phyloP scores from a whole-genome alignment of 2,888 invertebrate species.

The Buathra laborator region DNA sequence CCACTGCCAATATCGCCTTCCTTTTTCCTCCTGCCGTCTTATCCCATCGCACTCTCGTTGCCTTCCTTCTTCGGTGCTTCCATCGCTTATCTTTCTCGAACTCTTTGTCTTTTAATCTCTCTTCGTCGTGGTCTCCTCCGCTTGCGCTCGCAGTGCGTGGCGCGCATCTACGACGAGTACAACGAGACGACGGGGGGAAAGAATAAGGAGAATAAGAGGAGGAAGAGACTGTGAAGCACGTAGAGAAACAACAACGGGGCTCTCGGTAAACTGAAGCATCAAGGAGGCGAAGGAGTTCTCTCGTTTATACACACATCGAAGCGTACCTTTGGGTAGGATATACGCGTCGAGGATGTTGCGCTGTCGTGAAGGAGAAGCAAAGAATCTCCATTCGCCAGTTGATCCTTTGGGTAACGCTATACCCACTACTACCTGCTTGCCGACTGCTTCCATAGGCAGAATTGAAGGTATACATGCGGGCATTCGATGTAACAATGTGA shows the following conservation, averaged over 20 bases:
- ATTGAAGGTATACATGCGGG: slow-evolving; percentile 36
- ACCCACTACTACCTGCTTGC: slow-evolving; percentile 45
- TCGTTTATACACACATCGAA: slow-evolving; percentile 39
- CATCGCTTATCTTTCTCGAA: slow-evolving; percentile 53
- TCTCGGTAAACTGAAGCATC: slow-evolving; percentile 26
- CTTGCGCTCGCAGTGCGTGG: slow-evolving; percentile 11
- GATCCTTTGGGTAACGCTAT: slow-evolving; percentile 36
- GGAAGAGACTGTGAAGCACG: slow-evolving; percentile 44
- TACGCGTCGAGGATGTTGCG: slow-evolving; percentile 29
- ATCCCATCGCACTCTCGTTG: slow-evolving; percentile 35
- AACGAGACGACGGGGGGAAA: neutral
- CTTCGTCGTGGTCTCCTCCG: slow-evolving; percentile 47
- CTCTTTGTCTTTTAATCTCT: slow-evolving; percentile 59
- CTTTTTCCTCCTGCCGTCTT: slow-evolving; percentile 48
- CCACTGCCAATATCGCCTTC: slow-evolving; percentile 76
- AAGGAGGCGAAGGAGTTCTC: neutral
- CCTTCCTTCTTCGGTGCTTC: slow-evolving; percentile 38
- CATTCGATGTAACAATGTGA: slow-evolving; percentile 64
- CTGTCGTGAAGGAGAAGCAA: slow-evolving; percentile 35
- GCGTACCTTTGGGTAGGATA: neutral
- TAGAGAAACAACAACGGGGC: slow-evolving; percentile 38
- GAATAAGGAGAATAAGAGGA: slow-evolving; percentile 23
- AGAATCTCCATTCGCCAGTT: slow-evolving; percentile 26
- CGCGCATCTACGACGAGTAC: slow-evolving; percentile 18
- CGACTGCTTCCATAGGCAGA: slow-evolving; percentile 5